Base-by-base conservation (phyloP, 2,113 vertebrate genomes). In the Grammomys surdaster region DNA sequence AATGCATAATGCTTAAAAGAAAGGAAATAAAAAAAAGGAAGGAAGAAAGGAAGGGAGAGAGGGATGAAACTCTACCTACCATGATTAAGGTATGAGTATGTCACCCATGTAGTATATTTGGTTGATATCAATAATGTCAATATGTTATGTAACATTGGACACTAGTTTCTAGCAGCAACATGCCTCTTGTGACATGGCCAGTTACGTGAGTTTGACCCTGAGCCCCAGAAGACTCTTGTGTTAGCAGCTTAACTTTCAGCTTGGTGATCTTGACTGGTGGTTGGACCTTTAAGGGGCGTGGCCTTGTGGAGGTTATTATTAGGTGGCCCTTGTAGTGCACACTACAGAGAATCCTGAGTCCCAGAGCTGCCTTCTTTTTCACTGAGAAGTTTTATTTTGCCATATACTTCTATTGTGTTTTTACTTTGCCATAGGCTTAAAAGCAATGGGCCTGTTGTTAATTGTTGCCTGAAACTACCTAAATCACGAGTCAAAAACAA, bases 121-220 rank as follows among this genome's bases (percentile, higher is more conserved):
- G 28, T 51, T 76, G n/a, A 51, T 40, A 26, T 54, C 31, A 58
- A 0, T 58, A 65, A 13, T 86, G 40, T 69, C 72, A n/a, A 0
- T 1, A 40, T 12, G 56, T 51, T 73, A 43, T 28, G 31, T 0
- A 31, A 16, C 16, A 54, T 7, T n/a, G 33, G 4, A 5, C 19
- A 19, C 7, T 80, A 56, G 56, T 88, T 36, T 86, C 60, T 12
- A 48, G 54, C 36, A 65, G n/a, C 26, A 33, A 0, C 48, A 56
- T 3, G 12, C 5, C 58, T 94, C 54, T 40, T 81, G 20, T 36
- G 9, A 67, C 9, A 7, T 77, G 73, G 20, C 5, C 20, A 58
- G 54, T 43, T 72, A 54, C 9, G 36, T 3, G 17, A 33, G 33
- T 60, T 63, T 40, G 26, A 63, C 22, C 28, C 24, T 65, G 69